These are phyloP conservation scores for Cisticola juncidis DNA, from an alignment of 2,113 vertebrate genomes.

Conservation along the genomic window DNA sequence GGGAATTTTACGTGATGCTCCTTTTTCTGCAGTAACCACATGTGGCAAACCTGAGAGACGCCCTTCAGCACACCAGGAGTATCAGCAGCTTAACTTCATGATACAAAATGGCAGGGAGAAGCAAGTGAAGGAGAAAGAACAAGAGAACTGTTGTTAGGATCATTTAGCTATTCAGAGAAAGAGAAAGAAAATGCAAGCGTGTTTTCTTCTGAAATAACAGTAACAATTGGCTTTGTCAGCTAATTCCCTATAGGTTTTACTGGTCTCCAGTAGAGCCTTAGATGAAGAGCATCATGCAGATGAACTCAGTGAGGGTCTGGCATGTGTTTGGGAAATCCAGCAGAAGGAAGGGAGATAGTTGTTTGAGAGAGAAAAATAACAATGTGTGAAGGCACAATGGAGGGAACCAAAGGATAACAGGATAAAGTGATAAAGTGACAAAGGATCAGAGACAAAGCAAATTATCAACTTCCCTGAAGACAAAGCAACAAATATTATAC, in stretches of 20 bases:
- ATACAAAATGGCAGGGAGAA: slow-evolving; percentile 12
- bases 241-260: slow-evolving; percentile 39
- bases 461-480: neutral
- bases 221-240: slow-evolving; percentile 50
- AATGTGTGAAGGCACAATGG: neutral
- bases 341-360: neutral
- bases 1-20: neutral
- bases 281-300: neutral
- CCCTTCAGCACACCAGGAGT: neutral
- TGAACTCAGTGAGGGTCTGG: neutral
- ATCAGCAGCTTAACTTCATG: neutral
- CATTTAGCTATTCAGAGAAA: slow-evolving; percentile 37
- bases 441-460: neutral
- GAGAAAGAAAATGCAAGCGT: slow-evolving; percentile 25
- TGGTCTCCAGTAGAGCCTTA: neutral
- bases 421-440: neutral
- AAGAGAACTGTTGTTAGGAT: slow-evolving; percentile 18
- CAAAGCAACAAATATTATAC: neutral
- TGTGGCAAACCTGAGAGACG: neutral
- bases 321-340: neutral
- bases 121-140: neutral
- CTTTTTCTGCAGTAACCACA: neutral
- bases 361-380: neutral
- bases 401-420: neutral
- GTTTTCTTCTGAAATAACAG: slow-evolving; percentile 36